Evolutionary conservation across 2,797 vertebrate genomes (phyloP).

Genomic region (Mormyrus hasselquistii): DNA sequence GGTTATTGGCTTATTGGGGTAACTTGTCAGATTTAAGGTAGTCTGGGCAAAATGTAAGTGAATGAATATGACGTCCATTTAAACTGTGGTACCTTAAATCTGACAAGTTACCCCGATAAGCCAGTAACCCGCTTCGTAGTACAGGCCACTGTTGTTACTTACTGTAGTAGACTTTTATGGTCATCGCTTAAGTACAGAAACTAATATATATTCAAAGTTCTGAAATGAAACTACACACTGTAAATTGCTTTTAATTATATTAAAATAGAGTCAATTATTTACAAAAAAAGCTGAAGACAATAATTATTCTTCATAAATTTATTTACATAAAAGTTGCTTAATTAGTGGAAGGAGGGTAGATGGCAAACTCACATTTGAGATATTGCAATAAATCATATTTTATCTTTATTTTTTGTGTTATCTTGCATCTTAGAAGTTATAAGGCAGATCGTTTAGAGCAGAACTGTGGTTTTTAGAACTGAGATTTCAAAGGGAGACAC

Average conservation of each 20-base stretch:
- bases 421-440: neutral
- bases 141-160: neutral
- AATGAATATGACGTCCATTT: too few species aligned
- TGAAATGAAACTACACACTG: neutral
- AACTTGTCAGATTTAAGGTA: too few species aligned
- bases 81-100: too few species aligned
- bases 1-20: too few species aligned
- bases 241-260: neutral
- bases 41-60: too few species aligned
- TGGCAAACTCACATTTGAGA: neutral
- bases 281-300: neutral
- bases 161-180: neutral
- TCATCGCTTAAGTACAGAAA: neutral
- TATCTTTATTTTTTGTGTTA: neutral
- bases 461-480: neutral
- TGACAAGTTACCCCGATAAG: too few species aligned
- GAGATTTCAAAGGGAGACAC: neutral
- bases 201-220: neutral
- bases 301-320: neutral
- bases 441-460: neutral
- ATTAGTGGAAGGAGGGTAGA: neutral
- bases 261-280: neutral
- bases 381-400: neutral
- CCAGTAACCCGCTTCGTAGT: too few species aligned
- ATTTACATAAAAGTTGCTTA: slow-evolving; percentile 6